Evolutionary conservation across 1,140 invertebrate genomes (phyloP), one percentile per base, ranked within the genome.

Genomic region (Sminthurides bifidus): DNA sequence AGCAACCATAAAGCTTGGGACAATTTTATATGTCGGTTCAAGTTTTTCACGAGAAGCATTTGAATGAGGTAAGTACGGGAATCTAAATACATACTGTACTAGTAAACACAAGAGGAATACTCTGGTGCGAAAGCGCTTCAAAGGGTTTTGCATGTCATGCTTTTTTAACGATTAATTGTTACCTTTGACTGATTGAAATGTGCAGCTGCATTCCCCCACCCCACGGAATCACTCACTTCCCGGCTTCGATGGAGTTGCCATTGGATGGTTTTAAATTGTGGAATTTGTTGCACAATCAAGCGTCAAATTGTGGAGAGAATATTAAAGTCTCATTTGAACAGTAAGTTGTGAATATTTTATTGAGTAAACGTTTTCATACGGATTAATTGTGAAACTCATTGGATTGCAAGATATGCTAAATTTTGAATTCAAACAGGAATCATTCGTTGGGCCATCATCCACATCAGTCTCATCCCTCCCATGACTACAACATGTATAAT

Each of bases 221-320:
- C n/a, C n/a, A n/a, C n/a, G n/a, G n/a, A n/a, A n/a, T n/a, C n/a
- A n/a, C n/a, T n/a, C n/a, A n/a, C n/a, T n/a, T n/a, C n/a, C 6
- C 6, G 24, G 6, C 41, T 6, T 23, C 41, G 15, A 43, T 43
- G 41, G 41, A 43, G 17, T 48, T 48, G 14, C 44, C 44, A 15
- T 48, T 48, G 44, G 44, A 48, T 27, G 44, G 44, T 10, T 21
- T 48, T 8, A 48, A 48, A 48, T 30, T 48, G 19, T 48, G 44
- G 44, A 23, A 48, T 30, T 48, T 48, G 24, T 27, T 48, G 24
- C 44, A 48, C 12, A 26, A 23, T 27, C 44, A 48, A 8, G 24
- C 30, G 12, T 48, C 44, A 23, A 27, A 6, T 6, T 23, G 44
- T 30, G 44, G 44, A 30, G 44, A 10, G 8, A 27, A 23, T 6